These are phyloP conservation scores for Xiphorhynchus erythropygius DNA, from an alignment of 2,797 vertebrate species.

Conservation along the genomic window DNA sequence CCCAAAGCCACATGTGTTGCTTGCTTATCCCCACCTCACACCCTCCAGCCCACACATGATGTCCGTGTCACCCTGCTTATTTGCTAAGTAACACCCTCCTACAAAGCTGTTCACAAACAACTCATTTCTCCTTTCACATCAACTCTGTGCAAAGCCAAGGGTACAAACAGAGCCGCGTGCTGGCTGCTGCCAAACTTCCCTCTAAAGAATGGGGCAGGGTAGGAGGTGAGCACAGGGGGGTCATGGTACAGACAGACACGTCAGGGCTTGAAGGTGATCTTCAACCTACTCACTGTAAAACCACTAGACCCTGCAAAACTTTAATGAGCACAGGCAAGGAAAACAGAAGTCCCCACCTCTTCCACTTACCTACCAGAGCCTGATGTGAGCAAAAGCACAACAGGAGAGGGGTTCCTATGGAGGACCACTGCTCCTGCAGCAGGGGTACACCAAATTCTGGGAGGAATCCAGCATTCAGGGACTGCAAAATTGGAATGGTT, in stretches of 20 bases:
- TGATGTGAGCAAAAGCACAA: background rate
- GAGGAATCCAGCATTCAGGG: background rate
- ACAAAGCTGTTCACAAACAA: background rate
- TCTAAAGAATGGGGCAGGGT: background rate
- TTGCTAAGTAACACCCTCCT: conserved; percentile 46
- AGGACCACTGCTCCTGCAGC: background rate
- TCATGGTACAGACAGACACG: background rate
- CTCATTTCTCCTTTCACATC: background rate
- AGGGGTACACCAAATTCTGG: background rate
- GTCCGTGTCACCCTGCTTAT: background rate
- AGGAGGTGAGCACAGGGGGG: background rate
- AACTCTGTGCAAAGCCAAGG: background rate
- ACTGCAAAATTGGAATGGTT: background rate
- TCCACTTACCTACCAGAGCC: background rate
- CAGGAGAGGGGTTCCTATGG: background rate
- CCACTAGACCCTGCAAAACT: background rate
- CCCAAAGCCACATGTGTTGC: background rate
- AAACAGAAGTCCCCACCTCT: background rate
- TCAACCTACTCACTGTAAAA: background rate
- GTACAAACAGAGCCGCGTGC: background rate
- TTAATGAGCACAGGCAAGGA: background rate
- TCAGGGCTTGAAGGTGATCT: background rate
- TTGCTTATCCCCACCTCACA: conserved; percentile 34
- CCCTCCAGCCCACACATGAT: conserved; percentile 25
- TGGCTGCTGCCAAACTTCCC: background rate